phyloP scores from a whole-genome alignment of 2,888 invertebrate genomes.

The Drosophila hamatofila region DNA sequence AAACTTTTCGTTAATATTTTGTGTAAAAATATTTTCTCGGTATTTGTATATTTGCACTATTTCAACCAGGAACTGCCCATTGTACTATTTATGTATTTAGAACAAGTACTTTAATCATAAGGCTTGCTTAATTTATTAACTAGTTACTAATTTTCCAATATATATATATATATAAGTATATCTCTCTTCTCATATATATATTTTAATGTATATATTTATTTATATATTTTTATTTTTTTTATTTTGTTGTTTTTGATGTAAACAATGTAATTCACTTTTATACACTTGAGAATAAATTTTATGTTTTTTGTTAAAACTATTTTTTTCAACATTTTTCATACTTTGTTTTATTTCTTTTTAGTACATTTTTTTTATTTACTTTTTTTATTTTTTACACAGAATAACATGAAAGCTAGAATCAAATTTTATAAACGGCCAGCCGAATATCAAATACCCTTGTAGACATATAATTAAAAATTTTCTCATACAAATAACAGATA shows the following conservation, averaged over 20 bases:
- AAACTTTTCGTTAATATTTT: constrained; percentile 16
- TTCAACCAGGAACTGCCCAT: constrained; percentile 78
- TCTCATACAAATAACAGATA: background rate
- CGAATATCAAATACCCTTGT: constrained; percentile 8
- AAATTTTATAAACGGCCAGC: constrained; percentile 5
- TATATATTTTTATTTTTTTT: background rate
- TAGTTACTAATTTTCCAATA: background rate
- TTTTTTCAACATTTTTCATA: background rate
- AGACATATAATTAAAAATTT: background rate
- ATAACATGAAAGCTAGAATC: background rate
- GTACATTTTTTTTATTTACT: background rate
- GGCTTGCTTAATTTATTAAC: constrained; percentile 1
- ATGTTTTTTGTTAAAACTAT: background rate
- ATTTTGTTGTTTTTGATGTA: background rate
- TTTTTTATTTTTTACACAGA: background rate
- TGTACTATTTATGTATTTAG: constrained; percentile 22
- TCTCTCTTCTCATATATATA: background rate
- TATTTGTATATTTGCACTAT: constrained; percentile 74
- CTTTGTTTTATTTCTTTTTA: background rate
- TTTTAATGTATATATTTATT: background rate
- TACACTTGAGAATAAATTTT: constrained; percentile 35
- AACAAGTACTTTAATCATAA: constrained; percentile 17
- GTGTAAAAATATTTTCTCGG: constrained; percentile 52
- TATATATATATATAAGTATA: background rate
- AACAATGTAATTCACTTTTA: constrained; percentile 41